Base-by-base conservation (phyloP, 2,888 invertebrate species). In the Galeopsomyia nigrocyanea region DNA sequence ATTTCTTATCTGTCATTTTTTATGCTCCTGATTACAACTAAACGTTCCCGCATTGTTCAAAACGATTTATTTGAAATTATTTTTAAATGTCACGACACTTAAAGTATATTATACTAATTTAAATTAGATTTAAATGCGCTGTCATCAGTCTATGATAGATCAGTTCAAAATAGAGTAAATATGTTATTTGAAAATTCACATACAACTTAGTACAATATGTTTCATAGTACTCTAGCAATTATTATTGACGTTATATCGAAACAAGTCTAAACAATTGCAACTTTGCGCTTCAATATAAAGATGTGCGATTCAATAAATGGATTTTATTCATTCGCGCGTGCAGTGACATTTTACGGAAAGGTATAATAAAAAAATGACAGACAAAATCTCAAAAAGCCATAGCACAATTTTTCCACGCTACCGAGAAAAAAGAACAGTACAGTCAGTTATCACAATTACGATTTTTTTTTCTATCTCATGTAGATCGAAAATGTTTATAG, bases 401-500 rank as follows among this genome's bases (percentile, higher is more conserved):
- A 69, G 51, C 51, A 9, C 47, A 57, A 51, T 39, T 39, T 62
- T 69, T 66, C 60, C 69, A 69, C 3, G 47, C 61, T 66, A 73
- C 39, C 61, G 17, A 61, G 13, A 39, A 68, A 68, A 74, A 70
- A 49, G 70, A 74, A 67, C 63, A 64, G 22, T 68, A 74, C 50
- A 74, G 67, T 71, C 68, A 74, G 47, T 74, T 74, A 74, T 74
- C 74, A 74, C 74, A 74, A 68, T 71, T 64, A 70, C 58, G 68
- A 74, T 70, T 67, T 62, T 68, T 60, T 26, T 58, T 72, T 56
- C 65, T 53, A 58, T 58, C 64, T 74, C 57, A 60, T 71, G 62
- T 71, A 74, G 70, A 71, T 71, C 62, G 64, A 74, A 67, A 68
- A 70, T 53, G 31, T 80, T 80, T 84, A 82, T 79, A 82, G 82